These are phyloP conservation scores for Carcina quercana DNA, from an alignment of 2,888 invertebrate species.

Conservation along the genomic window DNA sequence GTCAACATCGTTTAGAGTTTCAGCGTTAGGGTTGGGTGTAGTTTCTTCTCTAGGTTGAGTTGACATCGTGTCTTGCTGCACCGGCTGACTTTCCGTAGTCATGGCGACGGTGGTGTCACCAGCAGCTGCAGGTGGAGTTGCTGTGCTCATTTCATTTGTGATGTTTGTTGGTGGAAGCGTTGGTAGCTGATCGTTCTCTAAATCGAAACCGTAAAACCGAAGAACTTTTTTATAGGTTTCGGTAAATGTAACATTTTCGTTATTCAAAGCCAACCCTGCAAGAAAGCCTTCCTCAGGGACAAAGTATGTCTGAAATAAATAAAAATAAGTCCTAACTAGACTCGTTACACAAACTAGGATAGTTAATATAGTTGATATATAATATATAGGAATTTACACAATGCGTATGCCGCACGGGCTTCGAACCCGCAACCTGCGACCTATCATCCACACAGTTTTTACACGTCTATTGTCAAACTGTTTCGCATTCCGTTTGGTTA, in stretches of 20 bases:
- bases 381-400: too few relatives aligned
- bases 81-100: conserved; percentile 25
- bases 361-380: too few relatives aligned
- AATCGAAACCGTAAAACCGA: conserved; percentile 87
- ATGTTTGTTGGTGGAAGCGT: conserved; percentile 31
- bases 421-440: neutral
- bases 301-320: conserved; percentile 85
- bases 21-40: conserved; percentile 40
- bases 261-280: conserved; percentile 85
- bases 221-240: conserved; percentile 83
- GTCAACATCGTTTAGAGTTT: conserved; percentile 38
- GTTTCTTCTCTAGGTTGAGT: conserved; percentile 38
- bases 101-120: conserved; percentile 19
- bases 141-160: conserved; percentile 25
- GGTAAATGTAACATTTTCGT: conserved; percentile 83
- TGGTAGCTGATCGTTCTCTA: conserved; percentile 65
- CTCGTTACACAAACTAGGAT: too few relatives aligned
- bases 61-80: conserved; percentile 27
- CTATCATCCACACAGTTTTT: neutral
- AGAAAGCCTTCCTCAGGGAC: conserved; percentile 88
- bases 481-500: too few relatives aligned
- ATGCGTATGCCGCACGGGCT: neutral
- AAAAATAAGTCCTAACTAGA: too few relatives aligned
- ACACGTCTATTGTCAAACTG: too few relatives aligned
- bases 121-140: conserved; percentile 20